Conservation (phyloP, 2,113 vertebrate genomes). For the Phrynosoma platyrhinos region DNA sequence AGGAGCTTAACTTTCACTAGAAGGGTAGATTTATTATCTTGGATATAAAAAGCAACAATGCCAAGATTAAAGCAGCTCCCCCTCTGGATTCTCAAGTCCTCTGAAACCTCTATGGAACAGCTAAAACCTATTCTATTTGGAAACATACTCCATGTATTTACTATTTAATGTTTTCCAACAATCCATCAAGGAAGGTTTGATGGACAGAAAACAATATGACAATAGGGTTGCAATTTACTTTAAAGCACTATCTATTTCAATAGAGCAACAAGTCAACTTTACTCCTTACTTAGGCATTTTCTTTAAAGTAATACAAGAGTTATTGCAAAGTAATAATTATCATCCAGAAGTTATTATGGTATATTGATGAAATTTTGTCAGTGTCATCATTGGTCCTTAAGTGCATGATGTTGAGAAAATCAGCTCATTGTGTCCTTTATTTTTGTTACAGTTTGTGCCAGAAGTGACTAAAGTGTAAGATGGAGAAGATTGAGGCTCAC, state of each 20-base stretch:
- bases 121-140: background rate
- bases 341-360: no score
- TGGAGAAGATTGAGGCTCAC: no score
- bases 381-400: no score
- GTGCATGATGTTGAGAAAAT: no score
- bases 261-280: constrained; percentile 31
- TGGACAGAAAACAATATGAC: constrained; percentile 15
- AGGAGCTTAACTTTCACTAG: constrained; percentile 44
- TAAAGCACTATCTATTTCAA: constrained; percentile 20
- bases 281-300: constrained; percentile 42
- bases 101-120: constrained; percentile 5
- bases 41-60: constrained; percentile 31
- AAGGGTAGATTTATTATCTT: constrained; percentile 42
- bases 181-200: background rate
- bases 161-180: background rate
- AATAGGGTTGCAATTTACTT: constrained; percentile 22
- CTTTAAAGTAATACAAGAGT: background rate
- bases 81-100: background rate
- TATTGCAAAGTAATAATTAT: no score
- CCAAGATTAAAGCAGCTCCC: constrained; percentile 19
- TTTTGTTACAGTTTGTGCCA: no score
- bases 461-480: no score
- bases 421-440: no score
- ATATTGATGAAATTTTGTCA: no score
- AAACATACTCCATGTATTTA: constrained; percentile 6